These are phyloP conservation scores for Platorchestia sp. DNA, from an alignment of 1,140 invertebrate genomes.

Conservation along the genomic window DNA sequence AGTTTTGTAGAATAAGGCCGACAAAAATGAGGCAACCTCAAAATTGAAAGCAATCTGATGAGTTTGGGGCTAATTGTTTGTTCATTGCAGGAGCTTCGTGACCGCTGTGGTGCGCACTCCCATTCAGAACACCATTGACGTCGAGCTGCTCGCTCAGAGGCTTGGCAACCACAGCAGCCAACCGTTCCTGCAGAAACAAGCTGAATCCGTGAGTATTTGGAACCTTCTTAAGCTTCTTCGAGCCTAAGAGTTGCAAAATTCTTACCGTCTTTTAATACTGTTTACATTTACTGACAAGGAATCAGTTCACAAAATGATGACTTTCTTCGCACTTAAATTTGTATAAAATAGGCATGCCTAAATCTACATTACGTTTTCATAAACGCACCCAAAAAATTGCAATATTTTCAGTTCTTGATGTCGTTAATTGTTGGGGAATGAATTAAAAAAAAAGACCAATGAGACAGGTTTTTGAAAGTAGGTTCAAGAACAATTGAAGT, in stretches of 20 bases:
- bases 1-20: neutral
- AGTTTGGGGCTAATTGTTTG: neutral
- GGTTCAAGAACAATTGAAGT: too few species aligned
- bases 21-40: neutral
- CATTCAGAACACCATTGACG: conserved; percentile 78
- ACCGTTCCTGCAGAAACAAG: conserved; percentile 66
- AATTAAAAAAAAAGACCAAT: too few species aligned
- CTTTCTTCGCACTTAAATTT: neutral
- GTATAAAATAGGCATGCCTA: too few species aligned
- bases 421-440: too few species aligned
- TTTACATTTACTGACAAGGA: neutral
- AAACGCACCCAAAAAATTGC: too few species aligned
- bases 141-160: conserved; percentile 78
- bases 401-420: too few species aligned
- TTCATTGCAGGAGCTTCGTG: conserved; percentile 78
- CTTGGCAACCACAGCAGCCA: conserved; percentile 74
- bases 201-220: neutral
- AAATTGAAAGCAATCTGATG: neutral
- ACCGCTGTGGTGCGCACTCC: conserved; percentile 79
- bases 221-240: neutral
- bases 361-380: too few species aligned
- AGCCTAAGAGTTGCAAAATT: neutral
- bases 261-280: neutral
- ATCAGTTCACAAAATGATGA: neutral
- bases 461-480: too few species aligned